Evolutionary conservation across 2,113 vertebrate species (phyloP).

Genomic region (Cochlearius cochlearius): DNA sequence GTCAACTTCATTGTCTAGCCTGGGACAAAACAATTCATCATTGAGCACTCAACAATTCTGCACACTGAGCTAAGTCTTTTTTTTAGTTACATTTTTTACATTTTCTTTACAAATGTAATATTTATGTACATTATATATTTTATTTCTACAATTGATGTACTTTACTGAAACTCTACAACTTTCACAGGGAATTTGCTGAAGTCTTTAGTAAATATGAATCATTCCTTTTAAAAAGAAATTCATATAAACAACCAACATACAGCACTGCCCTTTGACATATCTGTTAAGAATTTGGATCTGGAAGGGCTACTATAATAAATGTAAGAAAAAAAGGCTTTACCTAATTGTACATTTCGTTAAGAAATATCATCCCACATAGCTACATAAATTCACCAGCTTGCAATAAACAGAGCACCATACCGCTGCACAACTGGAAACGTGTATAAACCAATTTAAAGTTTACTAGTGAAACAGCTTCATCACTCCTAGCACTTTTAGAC

Average conservation of each 20-base stretch:
- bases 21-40: constrained; percentile 70
- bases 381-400: constrained; percentile 63
- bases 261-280: constrained; percentile 69
- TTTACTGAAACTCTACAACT: constrained; percentile 73
- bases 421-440: constrained; percentile 59
- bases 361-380: constrained; percentile 69
- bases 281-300: constrained; percentile 57
- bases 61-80: constrained; percentile 65
- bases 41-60: constrained; percentile 59
- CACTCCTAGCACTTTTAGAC: constrained; percentile 33
- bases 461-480: constrained; percentile 35
- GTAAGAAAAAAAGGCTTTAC: constrained; percentile 59
- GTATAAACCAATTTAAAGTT: constrained; percentile 65
- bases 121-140: constrained; percentile 79
- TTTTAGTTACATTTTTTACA: constrained; percentile 82
- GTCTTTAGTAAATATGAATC: constrained; percentile 70
- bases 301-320: constrained; percentile 64
- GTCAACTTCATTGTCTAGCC: constrained; percentile 68
- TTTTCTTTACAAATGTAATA: constrained; percentile 81
- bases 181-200: constrained; percentile 72
- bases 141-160: constrained; percentile 71
- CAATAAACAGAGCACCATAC: constrained; percentile 66
- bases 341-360: constrained; percentile 58
- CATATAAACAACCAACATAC: constrained; percentile 69
- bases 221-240: constrained; percentile 77